Conservation (phyloP, 1,140 invertebrate genomes). For the Drosophila lini region DNA sequence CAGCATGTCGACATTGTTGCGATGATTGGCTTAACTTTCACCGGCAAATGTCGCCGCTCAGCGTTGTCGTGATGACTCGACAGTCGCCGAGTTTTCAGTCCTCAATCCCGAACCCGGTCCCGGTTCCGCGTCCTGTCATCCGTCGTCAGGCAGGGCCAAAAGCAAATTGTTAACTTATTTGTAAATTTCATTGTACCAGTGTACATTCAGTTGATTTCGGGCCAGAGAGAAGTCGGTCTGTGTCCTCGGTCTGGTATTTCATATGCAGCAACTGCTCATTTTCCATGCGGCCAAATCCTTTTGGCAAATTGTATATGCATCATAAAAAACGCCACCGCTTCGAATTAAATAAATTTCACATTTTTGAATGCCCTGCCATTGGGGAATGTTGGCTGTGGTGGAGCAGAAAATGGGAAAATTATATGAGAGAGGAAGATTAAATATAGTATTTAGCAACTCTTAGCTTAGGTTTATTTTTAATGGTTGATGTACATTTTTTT, state of each 20-base stretch:
- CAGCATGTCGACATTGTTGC: constrained; percentile 62
- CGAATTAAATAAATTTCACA: constrained; percentile 71
- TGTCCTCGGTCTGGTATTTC: constrained; percentile 37
- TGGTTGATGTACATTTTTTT: too few species aligned
- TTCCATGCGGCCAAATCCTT: constrained; percentile 65
- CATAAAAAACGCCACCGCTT: constrained; percentile 55
- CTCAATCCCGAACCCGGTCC: constrained; percentile 8
- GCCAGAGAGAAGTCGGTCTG: constrained; percentile 11
- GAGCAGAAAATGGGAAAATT: not conserved
- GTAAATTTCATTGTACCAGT: constrained; percentile 68
- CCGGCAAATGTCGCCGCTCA: constrained; percentile 51
- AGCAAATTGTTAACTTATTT: constrained; percentile 81
- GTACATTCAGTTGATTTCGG: constrained; percentile 48
- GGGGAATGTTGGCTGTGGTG: not conserved
- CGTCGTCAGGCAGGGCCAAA: constrained; percentile 67
- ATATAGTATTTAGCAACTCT: not conserved
- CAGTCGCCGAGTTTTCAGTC: constrained; percentile 12
- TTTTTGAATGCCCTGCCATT: constrained; percentile 51
- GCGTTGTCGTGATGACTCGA: constrained; percentile 49
- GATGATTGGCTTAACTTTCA: constrained; percentile 78
- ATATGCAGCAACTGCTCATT: constrained; percentile 60
- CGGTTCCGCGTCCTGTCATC: constrained; percentile 17
- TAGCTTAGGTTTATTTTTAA: not conserved
- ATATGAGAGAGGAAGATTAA: too few species aligned
- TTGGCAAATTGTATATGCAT: constrained; percentile 73